Evolutionary conservation across 2,797 vertebrate species (phyloP).

Genomic region (Percopsis omiscomaycus): DNA sequence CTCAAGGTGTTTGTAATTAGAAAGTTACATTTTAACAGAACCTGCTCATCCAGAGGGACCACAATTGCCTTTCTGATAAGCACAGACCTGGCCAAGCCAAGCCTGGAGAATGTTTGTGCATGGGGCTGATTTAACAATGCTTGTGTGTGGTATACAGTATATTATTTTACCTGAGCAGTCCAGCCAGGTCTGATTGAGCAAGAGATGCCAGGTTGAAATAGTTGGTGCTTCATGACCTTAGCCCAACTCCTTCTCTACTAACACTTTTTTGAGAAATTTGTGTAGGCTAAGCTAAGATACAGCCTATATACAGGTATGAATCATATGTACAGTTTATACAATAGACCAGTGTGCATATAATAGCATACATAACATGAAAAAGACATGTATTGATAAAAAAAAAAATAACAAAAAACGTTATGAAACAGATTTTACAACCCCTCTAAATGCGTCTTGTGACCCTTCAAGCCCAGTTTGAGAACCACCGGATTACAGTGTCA

Average conservation of each 20-base stretch:
- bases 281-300: too few relatives aligned
- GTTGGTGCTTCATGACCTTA: slow-evolving; percentile 5
- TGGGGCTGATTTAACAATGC: slow-evolving; percentile 10
- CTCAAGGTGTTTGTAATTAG: background rate
- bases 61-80: background rate
- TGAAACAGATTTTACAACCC: too few relatives aligned
- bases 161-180: slow-evolving; percentile 24
- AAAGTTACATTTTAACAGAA: background rate
- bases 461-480: too few relatives aligned
- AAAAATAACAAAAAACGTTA: too few relatives aligned
- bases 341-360: too few relatives aligned
- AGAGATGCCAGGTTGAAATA: slow-evolving; percentile 21
- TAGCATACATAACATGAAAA: too few relatives aligned
- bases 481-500: too few relatives aligned
- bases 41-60: slow-evolving; percentile 2
- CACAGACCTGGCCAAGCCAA: background rate
- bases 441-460: background rate
- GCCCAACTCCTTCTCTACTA: background rate
- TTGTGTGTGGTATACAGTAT: slow-evolving; percentile 7
- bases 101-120: background rate
- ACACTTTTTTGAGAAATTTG: background rate
- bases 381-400: too few relatives aligned
- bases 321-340: too few relatives aligned
- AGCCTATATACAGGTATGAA: too few relatives aligned
- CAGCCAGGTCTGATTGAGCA: slow-evolving; percentile 7